Evolutionary conservation across 2,797 vertebrate genomes (phyloP).

Genomic region (Monodelphis domestica): DNA sequence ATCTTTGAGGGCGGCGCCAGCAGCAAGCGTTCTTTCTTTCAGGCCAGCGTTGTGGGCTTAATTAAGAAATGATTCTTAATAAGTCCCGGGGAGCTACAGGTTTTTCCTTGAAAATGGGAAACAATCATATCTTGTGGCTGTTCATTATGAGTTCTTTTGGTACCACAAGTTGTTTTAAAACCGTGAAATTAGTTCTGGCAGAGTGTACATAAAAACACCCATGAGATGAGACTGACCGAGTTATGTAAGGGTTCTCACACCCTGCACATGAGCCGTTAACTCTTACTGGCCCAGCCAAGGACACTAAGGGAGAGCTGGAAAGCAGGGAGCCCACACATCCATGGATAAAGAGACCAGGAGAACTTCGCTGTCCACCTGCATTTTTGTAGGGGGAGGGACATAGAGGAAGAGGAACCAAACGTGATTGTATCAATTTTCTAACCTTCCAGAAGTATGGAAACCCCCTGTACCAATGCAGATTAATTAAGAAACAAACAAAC

Average conservation of each 20-base stretch:
- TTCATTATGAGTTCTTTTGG: constrained; percentile 88
- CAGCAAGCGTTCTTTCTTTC: constrained; percentile 57
- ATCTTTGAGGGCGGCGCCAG: constrained; percentile 38
- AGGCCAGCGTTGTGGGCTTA: constrained; percentile 64
- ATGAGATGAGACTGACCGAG: constrained; percentile 84
- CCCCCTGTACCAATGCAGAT: not conserved
- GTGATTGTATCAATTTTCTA: not conserved
- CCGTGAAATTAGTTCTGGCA: constrained; percentile 89
- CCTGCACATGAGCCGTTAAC: constrained; percentile 76
- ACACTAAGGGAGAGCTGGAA: not conserved
- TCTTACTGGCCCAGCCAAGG: constrained; percentile 57
- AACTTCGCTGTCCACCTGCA: not conserved
- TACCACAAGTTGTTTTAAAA: constrained; percentile 87
- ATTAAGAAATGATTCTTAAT: constrained; percentile 86
- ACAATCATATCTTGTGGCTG: constrained; percentile 84
- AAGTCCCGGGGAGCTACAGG: constrained; percentile 82
- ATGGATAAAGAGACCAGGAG: not conserved
- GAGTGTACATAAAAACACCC: constrained; percentile 87
- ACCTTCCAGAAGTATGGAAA: not conserved
- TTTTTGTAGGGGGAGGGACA: no score
- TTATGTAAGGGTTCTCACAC: constrained; percentile 83
- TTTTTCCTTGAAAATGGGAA: constrained; percentile 81
- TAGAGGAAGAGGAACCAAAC: not conserved
- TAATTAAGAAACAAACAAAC: no score
- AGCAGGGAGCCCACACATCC: not conserved